phyloP scores from a whole-genome alignment of 2,113 vertebrate genomes.

The Orientallactaga bullata region DNA sequence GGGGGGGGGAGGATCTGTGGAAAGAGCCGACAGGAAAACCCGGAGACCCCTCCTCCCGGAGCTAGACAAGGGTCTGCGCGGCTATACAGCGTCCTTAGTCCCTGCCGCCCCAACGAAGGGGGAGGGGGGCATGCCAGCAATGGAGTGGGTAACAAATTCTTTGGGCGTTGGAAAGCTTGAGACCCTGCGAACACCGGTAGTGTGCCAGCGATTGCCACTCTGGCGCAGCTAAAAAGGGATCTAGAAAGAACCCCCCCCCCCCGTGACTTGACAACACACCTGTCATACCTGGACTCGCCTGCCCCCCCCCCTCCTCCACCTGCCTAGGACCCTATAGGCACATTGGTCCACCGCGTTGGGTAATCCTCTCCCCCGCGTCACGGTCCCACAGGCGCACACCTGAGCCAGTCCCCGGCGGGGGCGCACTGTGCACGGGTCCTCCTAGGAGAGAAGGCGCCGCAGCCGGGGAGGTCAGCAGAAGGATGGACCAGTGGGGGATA shows the following conservation, averaged over 20 bases:
- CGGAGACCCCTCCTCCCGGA: background rate
- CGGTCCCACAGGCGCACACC: background rate
- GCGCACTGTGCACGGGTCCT: background rate
- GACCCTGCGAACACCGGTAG: too few species aligned
- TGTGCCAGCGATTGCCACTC: background rate
- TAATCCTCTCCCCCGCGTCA: background rate
- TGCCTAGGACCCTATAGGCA: background rate
- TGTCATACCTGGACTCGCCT: slow-evolving; percentile 53
- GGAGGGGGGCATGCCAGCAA: background rate
- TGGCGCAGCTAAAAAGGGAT: background rate
- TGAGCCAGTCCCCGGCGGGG: background rate
- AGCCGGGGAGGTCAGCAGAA: background rate
- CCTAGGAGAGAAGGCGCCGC: too few species aligned
- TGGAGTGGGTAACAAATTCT: background rate
- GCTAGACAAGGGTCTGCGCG: background rate
- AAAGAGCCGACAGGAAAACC: background rate
- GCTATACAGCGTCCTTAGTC: background rate
- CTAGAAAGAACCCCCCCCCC: background rate
- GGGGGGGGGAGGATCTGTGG: background rate
- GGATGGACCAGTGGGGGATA: background rate
- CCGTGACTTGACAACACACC: slow-evolving; percentile 56
- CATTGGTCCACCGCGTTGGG: background rate
- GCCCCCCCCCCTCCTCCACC: background rate
- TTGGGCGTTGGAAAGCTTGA: background rate
- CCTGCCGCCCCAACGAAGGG: background rate